Base-by-base conservation (phyloP, 2,797 vertebrate species). In the Sandelia bainsii region DNA sequence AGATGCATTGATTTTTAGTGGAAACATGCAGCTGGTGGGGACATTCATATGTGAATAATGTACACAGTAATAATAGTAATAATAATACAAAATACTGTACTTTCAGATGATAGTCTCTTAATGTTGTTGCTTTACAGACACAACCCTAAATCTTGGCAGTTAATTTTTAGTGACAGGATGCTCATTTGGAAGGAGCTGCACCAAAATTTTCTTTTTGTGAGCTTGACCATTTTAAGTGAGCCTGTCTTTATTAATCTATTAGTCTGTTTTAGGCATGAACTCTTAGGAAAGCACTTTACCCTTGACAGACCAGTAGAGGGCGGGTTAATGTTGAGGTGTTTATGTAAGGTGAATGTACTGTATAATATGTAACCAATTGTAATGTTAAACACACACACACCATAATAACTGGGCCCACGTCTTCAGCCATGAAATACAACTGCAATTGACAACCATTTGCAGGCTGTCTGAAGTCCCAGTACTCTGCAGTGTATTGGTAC, bases 221-320 rank as follows among this genome's bases (percentile, higher is more conserved):
- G 12, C 25, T 66, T 70, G 11, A 32, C 13, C 0, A 32, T 50
- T 48, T 56, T 19, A 20, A 39, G 10, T 12, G 12, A 39, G 12
- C 1, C 2, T 39, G 37, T 39, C 37, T 39, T 39, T 10, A 13
- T 39, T 13, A 37, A 37, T 37, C 34, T 37, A 8, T n/a, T n/a
- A n/a, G 2, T 45, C 17, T 45, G 0, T 46, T 3, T n/a, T 25
- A 17, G 12, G 5, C 13, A 22, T 39, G 0, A 1, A 25, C 17
- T 68, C 1, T 51, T 78, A 25, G 1, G 34, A 1, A 17, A 19
- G 23, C 70, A 70, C 20, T 63, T 37, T 61, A 20, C 8, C 0
- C 57, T 16, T 9, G 22, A 50, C 19, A 16, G 39, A 40, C 86
- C 84, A 86, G 63, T 16, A 88, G 84, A 63, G 71, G 81, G 78